phyloP scores from a whole-genome alignment of 2,797 vertebrate species.

The Discoglossus pictus region DNA sequence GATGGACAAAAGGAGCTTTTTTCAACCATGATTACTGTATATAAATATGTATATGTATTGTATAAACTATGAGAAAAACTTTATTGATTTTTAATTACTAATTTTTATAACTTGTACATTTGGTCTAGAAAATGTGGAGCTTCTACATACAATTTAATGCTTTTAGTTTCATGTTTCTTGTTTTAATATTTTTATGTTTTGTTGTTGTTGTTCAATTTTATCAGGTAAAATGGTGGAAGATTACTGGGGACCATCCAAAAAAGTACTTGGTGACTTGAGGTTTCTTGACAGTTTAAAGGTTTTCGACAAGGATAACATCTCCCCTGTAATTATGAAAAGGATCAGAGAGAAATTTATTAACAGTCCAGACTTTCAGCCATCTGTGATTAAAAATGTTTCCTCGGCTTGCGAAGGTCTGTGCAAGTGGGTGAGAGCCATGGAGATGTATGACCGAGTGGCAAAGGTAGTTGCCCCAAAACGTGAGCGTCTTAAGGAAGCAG shows the following conservation, averaged over 20 bases:
- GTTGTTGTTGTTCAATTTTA: conserved; percentile 47
- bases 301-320: conserved; percentile 89
- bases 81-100: too few species aligned
- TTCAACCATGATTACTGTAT: too few species aligned
- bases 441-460: conserved; percentile 85
- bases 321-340: conserved; percentile 77
- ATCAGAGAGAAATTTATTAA: conserved; percentile 87
- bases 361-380: conserved; percentile 86
- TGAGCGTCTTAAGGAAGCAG: conserved; percentile 75
- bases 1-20: too few species aligned
- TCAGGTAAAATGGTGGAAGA: conserved; percentile 93
- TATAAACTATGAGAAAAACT: too few species aligned
- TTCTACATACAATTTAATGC: not conserved
- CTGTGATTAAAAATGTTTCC: conserved; percentile 88
- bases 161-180: conserved; percentile 17
- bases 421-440: conserved; percentile 93
- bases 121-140: not conserved
- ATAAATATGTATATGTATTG: too few species aligned
- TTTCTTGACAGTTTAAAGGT: conserved; percentile 87
- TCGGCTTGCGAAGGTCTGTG: conserved; percentile 93
- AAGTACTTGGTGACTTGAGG: conserved; percentile 88
- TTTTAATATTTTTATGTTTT: conserved; percentile 24
- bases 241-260: conserved; percentile 89
- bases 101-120: too few species aligned
- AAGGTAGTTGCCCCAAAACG: conserved; percentile 90